Percentiles rank a stretch among this genome's conserved stretches.
Evolutionary conservation across 53 echinoderm and acorn worm genomes (phyloP).

Genomic region (Holothuria scabra): DNA sequence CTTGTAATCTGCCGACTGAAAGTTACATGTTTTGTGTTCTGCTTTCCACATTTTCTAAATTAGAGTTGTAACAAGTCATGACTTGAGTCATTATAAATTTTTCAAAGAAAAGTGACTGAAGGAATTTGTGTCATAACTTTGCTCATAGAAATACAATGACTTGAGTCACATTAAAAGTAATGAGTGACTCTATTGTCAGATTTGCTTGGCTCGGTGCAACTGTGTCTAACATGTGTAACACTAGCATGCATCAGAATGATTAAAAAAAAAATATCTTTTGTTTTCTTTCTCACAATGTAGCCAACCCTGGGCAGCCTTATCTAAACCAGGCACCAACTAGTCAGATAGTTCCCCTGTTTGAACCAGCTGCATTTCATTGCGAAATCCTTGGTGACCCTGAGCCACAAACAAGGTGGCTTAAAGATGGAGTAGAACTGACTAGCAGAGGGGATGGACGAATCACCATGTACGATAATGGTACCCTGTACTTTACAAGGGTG

Average conservation of each 20-base stretch:
- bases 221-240: too few relatives aligned
- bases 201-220: too few relatives aligned
- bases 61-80: too few relatives aligned
- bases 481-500: slow-evolving; percentile 66
- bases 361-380: slow-evolving; percentile 69
- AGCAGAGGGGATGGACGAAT: slow-evolving; percentile 48
- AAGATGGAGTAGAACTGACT: slow-evolving; percentile 41
- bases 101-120: too few relatives aligned
- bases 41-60: neutral
- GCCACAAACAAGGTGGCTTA: slow-evolving; percentile 75
- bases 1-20: too few relatives aligned
- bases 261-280: neutral
- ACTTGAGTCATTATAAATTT: too few relatives aligned
- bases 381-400: slow-evolving; percentile 84
- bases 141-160: too few relatives aligned
- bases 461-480: slow-evolving; percentile 59
- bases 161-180: too few relatives aligned
- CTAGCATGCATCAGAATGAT: neutral
- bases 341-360: slow-evolving; percentile 63
- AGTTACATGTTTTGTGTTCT: neutral
- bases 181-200: too few relatives aligned
- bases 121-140: too few relatives aligned
- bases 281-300: slow-evolving; percentile 48
- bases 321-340: slow-evolving; percentile 72
- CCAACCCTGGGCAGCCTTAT: slow-evolving; percentile 96